Percentiles rank a stretch among this genome's conserved stretches.
These are phyloP conservation scores for Diadegma fenestrale DNA, from an alignment of 2,888 invertebrate genomes.

Conservation along the genomic window DNA sequence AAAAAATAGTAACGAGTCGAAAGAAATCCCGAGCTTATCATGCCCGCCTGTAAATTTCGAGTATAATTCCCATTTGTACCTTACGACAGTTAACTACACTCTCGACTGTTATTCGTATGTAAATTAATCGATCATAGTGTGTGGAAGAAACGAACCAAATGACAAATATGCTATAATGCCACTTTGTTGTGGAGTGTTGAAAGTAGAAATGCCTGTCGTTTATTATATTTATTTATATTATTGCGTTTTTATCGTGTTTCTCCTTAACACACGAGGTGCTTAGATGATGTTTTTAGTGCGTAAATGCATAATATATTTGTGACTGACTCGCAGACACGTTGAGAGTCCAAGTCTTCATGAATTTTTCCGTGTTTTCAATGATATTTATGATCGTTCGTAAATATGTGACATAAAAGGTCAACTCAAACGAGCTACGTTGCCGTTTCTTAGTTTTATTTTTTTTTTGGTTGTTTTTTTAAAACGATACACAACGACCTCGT, in stretches of 20 bases:
- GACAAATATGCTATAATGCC: conserved; percentile 34
- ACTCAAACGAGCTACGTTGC: conserved; percentile 27
- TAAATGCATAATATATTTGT: conserved; percentile 38
- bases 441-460: conserved; percentile 17
- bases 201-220: conserved; percentile 54
- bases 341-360: conserved; percentile 4
- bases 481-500: conserved; percentile 49
- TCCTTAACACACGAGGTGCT: conserved; percentile 37
- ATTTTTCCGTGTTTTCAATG: conserved; percentile 44
- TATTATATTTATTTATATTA: conserved; percentile 42
- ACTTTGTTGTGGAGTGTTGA: conserved; percentile 41
- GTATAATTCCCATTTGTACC: conserved; percentile 80
- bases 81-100: conserved; percentile 74
- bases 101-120: conserved; percentile 54
- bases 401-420: conserved; percentile 27
- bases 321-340: conserved; percentile 12
- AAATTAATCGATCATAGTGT: conserved; percentile 41
- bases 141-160: conserved; percentile 13
- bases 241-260: conserved; percentile 40
- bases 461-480: conserved; percentile 20
- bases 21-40: conserved; percentile 79
- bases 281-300: conserved; percentile 27
- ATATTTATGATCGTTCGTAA: conserved; percentile 49
- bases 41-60: conserved; percentile 77
- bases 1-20: conserved; percentile 26